Base-by-base conservation (phyloP, 2,888 invertebrate species). In the Tholera decimalis region DNA sequence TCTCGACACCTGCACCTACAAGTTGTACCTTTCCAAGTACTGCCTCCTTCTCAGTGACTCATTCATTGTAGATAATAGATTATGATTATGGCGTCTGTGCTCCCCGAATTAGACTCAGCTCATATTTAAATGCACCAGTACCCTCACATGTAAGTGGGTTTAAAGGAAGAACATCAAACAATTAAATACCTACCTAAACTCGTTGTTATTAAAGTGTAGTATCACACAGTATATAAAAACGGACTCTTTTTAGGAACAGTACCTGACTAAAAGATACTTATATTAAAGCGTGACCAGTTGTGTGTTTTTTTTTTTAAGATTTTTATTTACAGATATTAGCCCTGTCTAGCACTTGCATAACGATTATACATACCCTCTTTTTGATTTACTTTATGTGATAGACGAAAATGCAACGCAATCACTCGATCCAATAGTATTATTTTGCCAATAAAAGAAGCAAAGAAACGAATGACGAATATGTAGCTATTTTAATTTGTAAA, bases 1-100 rank as follows among this genome's bases (percentile, higher is more conserved):
- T 67, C 54, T 68, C 46, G 63, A 67, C 67, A 61, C 49, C 46
- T 47, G 56, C 46, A 6, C 47, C 41, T 53, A 35, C 47, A 47
- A 56, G 50, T 28, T 44, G 35, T 51, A 43, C 11, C 18, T 30
- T 33, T 24, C 15, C 20, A 20, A 22, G 18, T 13, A 30, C 20
- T 9, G 35, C 18, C 18, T 50, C 46, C 18, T 56, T 24, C 8
- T 28, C 15, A 6, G 43, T 70, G 50, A 70, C 51, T 70, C 62
- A 70, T 69, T 53, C n/a, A 53, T 53, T 20, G 22, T 30, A 15
- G 9, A 51, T 37, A 44, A 59, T 18, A 39, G 22, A 53, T 44
- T 37, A 66, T 57, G 2, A 9, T 43, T 20, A 66, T 44, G 8
- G 43, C 43, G 35, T 30, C n/a, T 56, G 11, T 46, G 15, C 11